phyloP scores from a whole-genome alignment of 2,888 invertebrate genomes.

The Oligia strigilis region DNA sequence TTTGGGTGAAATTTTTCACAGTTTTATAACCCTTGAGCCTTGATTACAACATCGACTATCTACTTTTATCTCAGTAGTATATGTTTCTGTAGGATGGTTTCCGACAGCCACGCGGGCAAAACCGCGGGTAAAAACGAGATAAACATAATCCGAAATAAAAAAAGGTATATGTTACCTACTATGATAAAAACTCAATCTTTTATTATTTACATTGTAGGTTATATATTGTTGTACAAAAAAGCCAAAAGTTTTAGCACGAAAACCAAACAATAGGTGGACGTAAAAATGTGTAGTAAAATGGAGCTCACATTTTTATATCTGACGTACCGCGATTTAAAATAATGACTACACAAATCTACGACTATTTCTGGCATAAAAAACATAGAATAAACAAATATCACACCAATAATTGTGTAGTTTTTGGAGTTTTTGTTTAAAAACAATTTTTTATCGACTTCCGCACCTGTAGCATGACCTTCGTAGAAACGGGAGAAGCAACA shows the following conservation, averaged over 20 bases:
- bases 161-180: too few relatives aligned
- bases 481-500: background rate
- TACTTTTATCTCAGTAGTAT: background rate
- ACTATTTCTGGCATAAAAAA: conserved; percentile 1
- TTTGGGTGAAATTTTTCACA: background rate
- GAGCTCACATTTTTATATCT: conserved; percentile 32
- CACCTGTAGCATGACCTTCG: background rate
- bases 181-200: background rate
- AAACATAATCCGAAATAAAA: too few relatives aligned
- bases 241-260: background rate
- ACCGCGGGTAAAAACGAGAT: too few relatives aligned
- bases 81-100: background rate
- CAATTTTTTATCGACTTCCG: background rate
- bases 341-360: conserved; percentile 26
- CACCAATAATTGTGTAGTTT: background rate
- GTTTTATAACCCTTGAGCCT: background rate
- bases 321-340: conserved; percentile 28
- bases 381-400: background rate
- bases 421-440: background rate
- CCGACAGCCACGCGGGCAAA: background rate
- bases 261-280: conserved; percentile 24
- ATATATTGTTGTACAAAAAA: conserved; percentile 1
- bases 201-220: background rate
- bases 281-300: conserved; percentile 28
- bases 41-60: background rate